Evolutionary conservation across 1,140 invertebrate genomes (phyloP).

Genomic region (Papilio polyxenes): DNA sequence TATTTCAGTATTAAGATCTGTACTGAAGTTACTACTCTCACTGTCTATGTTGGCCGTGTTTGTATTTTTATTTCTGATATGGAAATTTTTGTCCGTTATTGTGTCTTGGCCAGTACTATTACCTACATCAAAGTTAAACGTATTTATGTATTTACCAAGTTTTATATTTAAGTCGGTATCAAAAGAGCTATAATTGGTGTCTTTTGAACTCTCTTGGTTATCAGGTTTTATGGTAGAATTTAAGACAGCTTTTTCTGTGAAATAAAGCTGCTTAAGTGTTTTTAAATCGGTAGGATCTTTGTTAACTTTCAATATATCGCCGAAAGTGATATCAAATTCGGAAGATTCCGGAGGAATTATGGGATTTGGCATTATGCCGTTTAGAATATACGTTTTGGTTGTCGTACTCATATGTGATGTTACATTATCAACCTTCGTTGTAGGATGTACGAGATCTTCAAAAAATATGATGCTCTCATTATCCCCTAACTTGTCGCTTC

Average conservation of each 20-base stretch:
- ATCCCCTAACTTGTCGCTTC: neutral
- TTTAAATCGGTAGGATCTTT: neutral
- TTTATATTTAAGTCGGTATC: neutral
- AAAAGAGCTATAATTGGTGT: neutral
- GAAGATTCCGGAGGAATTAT: neutral
- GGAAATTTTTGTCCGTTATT: too few relatives aligned
- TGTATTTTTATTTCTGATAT: too few relatives aligned
- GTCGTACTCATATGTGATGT: neutral
- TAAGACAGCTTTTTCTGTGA: neutral
- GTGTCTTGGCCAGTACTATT: neutral
- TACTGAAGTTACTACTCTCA: too few relatives aligned
- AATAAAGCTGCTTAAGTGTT: neutral
- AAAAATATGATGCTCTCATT: neutral
- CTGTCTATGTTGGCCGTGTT: too few relatives aligned
- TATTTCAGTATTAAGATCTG: neutral
- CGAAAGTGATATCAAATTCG: neutral
- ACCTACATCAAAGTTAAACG: neutral
- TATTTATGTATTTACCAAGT: neutral
- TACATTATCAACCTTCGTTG: neutral
- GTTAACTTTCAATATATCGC: constrained; percentile 10
- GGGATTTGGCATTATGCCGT: neutral
- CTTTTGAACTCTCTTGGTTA: neutral
- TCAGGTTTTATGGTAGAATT: neutral
- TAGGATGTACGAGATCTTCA: constrained; percentile 4
- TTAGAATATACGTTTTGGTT: neutral